Evolutionary conservation across 2,888 invertebrate genomes (phyloP).

Genomic region (Punctoribates punctum): DNA sequence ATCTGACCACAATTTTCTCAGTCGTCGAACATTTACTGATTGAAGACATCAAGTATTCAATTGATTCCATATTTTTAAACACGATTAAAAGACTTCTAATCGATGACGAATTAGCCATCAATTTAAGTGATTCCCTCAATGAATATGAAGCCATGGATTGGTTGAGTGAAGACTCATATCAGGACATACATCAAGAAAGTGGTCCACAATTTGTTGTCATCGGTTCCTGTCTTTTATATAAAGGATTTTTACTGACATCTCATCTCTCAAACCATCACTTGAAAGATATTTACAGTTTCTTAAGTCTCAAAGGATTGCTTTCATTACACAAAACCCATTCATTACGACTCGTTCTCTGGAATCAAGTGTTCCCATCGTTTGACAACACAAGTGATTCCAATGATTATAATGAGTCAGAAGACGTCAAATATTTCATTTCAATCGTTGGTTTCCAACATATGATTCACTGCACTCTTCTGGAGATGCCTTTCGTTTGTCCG

Average conservation of each 20-base stretch:
- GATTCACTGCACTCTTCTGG: conserved; percentile 12
- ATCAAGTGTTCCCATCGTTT: neutral
- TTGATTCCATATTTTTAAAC: conserved; percentile 21
- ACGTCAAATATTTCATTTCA: conserved; percentile 11
- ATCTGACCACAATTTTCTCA: conserved; percentile 1
- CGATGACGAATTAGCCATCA: conserved; percentile 29
- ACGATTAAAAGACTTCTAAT: neutral
- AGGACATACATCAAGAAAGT: conserved; percentile 8
- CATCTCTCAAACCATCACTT: conserved; percentile 34
- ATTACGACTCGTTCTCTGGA: conserved; percentile 1
- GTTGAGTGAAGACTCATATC: conserved; percentile 26
- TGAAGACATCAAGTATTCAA: conserved; percentile 28
- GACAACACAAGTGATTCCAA: neutral
- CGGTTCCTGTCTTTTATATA: conserved; percentile 37
- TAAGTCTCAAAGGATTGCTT: conserved; percentile 3
- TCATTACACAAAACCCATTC: conserved; percentile 7
- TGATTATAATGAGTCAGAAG: neutral
- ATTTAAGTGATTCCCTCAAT: conserved; percentile 31
- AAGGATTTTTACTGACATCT: conserved; percentile 34
- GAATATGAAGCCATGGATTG: conserved; percentile 42
- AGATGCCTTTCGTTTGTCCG: neutral
- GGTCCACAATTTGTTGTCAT: conserved; percentile 21
- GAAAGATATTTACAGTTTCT: neutral
- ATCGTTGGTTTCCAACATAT: neutral
- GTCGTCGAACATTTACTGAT: neutral